These are phyloP conservation scores for Carpatolechia fugitivella DNA, from an alignment of 2,888 invertebrate species.

Conservation along the genomic window DNA sequence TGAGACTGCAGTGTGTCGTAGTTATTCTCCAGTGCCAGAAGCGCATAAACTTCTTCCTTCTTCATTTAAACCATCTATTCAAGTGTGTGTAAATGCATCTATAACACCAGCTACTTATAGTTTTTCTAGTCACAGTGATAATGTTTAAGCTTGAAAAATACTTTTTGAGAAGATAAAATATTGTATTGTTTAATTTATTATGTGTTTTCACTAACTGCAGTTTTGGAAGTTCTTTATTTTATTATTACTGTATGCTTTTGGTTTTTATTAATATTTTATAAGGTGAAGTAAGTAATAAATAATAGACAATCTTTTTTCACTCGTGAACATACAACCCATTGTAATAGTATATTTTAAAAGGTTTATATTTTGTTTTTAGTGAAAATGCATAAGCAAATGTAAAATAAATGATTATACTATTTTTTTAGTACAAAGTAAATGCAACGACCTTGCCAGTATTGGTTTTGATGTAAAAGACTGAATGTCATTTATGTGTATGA, in stretches of 20 bases:
- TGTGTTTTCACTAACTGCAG: conserved; percentile 66
- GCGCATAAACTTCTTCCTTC: conserved; percentile 75
- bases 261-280: too few relatives aligned
- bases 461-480: conserved; percentile 78
- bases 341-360: not conserved
- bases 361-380: conserved; percentile 49
- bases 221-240: conserved; percentile 7
- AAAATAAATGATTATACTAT: conserved; percentile 49
- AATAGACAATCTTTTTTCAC: too few relatives aligned
- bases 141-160: conserved; percentile 58
- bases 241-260: not conserved
- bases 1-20: conserved; percentile 63
- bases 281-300: too few relatives aligned
- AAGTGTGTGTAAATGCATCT: conserved; percentile 76
- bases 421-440: conserved; percentile 73
- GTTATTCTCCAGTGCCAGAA: conserved; percentile 73
- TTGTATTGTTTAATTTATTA: conserved; percentile 32
- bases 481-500: conserved; percentile 70
- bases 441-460: conserved; percentile 79
- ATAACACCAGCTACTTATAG: conserved; percentile 77
- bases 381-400: conserved; percentile 51
- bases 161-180: conserved; percentile 35
- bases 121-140: conserved; percentile 78
- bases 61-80: conserved; percentile 74
- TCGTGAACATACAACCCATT: too few relatives aligned